A percentile compares a stretch with the other conserved stretches of the same genome.
Conservation (phyloP, 2,797 vertebrate species). For the Hipposideros larvatus region DNA sequence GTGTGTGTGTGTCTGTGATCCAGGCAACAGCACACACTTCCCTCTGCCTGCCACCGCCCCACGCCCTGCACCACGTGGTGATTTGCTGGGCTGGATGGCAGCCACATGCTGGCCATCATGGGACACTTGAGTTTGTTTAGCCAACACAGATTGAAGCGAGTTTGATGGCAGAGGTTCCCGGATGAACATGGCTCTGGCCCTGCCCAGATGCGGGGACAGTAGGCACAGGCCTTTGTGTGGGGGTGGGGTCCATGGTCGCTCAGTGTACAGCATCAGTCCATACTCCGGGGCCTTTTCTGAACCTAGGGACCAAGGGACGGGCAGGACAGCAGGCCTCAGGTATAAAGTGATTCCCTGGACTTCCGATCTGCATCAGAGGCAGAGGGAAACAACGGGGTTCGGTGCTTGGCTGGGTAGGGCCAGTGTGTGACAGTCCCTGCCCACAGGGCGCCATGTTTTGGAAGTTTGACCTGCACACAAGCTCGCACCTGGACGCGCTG, state of each 20-base stretch:
- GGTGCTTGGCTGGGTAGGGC: background rate
- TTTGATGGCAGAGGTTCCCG: background rate
- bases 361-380: background rate
- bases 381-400: background rate
- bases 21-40: slow-evolving; percentile 66
- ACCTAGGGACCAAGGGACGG: background rate
- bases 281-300: background rate
- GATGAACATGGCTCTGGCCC: background rate
- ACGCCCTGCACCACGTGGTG: background rate
- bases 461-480: slow-evolving; percentile 90
- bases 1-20: slow-evolving; percentile 54
- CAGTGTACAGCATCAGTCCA: background rate
- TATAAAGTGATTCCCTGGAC: background rate
- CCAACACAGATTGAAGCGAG: background rate
- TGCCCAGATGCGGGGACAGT: background rate
- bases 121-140: slow-evolving; percentile 26
- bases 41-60: background rate
- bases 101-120: background rate
- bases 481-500: slow-evolving; percentile 88
- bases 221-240: background rate
- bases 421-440: background rate
- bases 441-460: slow-evolving; percentile 88
- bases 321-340: background rate
- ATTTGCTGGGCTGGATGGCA: background rate
- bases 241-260: background rate